Evolutionary conservation across 1,140 invertebrate genomes (phyloP), one percentile per base, ranked within the genome.

Genomic region (Drosophila tsacasi): DNA sequence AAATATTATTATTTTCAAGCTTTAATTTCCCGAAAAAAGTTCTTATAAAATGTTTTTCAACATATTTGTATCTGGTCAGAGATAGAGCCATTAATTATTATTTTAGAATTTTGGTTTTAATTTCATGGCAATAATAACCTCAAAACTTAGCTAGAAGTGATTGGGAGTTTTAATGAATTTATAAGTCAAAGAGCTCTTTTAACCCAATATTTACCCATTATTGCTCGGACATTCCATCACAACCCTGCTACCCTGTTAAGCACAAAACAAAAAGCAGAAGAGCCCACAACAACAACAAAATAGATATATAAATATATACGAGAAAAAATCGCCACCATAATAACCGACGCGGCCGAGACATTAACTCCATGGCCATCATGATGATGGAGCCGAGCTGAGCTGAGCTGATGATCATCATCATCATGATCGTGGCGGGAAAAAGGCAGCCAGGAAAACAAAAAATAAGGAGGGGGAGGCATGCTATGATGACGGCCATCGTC

Each of bases 291-390:
- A 49, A n/a, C n/a, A n/a, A n/a, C n/a, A 39, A 50, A 67, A 58
- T 58, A n/a, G 46, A 62, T 37, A 25, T 66, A 21, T 42, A 59
- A 17, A 27, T 60, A 46, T 65, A 32, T 46, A 68, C 13, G 27
- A 61, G 32, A 54, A 54, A 68, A 80, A 65, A 75, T 78, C 35
- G 42, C 55, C 62, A 71, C 46, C 54, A 64, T 72, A 72, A 78
- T 81, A 81, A 72, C 54, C 65, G 46, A 64, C 63, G 60, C 66
- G 79, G 63, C 25, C 44, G 39, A 81, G 83, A 68, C 78, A 85
- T 85, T 78, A 78, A 74, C 44, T 72, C 49, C 49, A 68, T 47
- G 23, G 17, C 58, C 52, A 32, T 46, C 44, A 40, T 39, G 46
- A 50, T 40, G 39, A 69, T 21, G 65, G 21, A 52, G 47, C 47